Percentiles rank a stretch among this genome's conserved stretches.
These are phyloP conservation scores for Platycercus adscitus DNA, from an alignment of 2,113 vertebrate genomes.

Conservation along the genomic window DNA sequence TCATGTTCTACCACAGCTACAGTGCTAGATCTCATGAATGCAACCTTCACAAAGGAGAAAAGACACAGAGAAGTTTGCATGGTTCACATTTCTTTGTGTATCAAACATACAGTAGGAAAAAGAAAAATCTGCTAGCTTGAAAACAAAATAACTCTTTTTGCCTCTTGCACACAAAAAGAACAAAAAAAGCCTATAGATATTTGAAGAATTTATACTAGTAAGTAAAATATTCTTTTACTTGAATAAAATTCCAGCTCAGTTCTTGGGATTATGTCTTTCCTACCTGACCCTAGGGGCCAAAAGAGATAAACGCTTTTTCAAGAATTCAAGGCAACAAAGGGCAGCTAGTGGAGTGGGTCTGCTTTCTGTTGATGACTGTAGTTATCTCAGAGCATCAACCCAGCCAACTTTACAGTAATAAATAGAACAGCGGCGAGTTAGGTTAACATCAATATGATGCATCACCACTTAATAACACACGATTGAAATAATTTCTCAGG, in stretches of 20 bases:
- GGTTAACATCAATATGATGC: neutral
- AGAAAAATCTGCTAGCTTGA: neutral
- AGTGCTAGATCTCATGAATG: neutral
- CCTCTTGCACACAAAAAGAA: neutral
- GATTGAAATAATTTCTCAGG: neutral
- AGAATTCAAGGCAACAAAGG: neutral
- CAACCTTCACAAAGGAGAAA: constrained; percentile 50
- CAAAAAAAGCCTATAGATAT: neutral
- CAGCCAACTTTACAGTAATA: neutral
- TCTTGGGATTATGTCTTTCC: neutral
- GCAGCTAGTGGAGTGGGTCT: neutral
- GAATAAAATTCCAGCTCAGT: neutral
- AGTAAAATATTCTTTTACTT: neutral
- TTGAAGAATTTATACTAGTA: neutral
- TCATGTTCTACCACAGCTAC: neutral
- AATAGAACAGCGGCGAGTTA: neutral
- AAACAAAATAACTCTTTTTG: neutral
- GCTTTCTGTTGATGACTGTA: neutral
- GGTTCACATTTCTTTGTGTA: neutral
- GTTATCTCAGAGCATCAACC: neutral
- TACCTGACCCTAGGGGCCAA: neutral
- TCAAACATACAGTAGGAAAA: neutral
- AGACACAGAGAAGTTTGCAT: neutral
- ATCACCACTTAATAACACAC: neutral
- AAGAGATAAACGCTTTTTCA: neutral